Evolutionary conservation across 1,140 invertebrate genomes (phyloP), one percentile per base, ranked within the genome.

Genomic region (Acromyrmex heyeri): DNA sequence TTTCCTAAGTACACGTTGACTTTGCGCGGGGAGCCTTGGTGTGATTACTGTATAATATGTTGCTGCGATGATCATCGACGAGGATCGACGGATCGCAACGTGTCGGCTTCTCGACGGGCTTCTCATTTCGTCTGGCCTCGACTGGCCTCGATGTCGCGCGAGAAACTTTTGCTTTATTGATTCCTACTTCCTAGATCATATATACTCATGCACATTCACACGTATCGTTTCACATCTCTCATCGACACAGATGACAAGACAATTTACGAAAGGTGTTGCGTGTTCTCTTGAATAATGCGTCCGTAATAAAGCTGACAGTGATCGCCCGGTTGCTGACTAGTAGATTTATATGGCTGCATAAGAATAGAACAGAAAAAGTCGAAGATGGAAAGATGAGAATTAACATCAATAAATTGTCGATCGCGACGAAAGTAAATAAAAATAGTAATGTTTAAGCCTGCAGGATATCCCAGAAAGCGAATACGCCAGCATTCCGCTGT

Each of bases 1-100:
- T 93, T 92, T 93, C 92, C 88, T 87, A 91, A 91, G 57, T 67
- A 77, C 27, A 67, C 86, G 86, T 81, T 59, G 48, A 59, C 24
- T 48, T 21, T 50, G 27, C 77, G 69, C 79, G 69, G 18, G 5
- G 21, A 73, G 34, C 48, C 57, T 83, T 75, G 38, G 18, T 83
- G 69, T 75, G 69, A 75, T 75, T 59, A 72, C 18, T 59, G 79
- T 73, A 55, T 27, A 1, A 16, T 30, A 59, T 44, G 38, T 70
- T 81, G 55, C 69, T 50, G 24, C 69, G 55, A 73, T 24, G 67
- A 73, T 73, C 34, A 38, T 69, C 62, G n/a, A 79, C 77, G 62
- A 34, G 21, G 65, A 81, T 81, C 65, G 65, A 61, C 53, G 38
- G 75, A 69, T 53, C 57, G 79, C 79, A 48, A 73, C 64, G 55